A percentile compares a stretch with the other conserved stretches of the same genome.
These are phyloP conservation scores for Xestia rhomboidea DNA, from an alignment of 2,888 invertebrate species.

Conservation along the genomic window DNA sequence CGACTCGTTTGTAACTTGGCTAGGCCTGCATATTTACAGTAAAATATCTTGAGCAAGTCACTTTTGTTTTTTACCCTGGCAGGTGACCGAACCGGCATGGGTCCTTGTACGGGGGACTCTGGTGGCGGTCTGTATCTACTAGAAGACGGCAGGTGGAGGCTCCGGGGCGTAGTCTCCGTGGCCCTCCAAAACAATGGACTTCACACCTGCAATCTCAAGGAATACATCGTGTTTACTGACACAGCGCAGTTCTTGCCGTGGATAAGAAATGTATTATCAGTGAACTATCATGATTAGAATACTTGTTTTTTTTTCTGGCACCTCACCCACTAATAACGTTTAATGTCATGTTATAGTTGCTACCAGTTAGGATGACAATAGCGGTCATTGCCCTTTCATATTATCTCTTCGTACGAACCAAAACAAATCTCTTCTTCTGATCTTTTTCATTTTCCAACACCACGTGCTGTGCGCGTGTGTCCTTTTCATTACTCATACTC, in stretches of 20 bases:
- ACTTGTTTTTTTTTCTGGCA: neutral
- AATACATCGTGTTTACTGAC: constrained; percentile 92
- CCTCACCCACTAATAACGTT: neutral
- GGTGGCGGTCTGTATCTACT: constrained; percentile 89
- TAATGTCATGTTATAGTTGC: neutral
- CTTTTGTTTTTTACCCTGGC: neutral
- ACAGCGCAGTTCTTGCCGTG: constrained; percentile 90
- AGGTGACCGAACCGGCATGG: constrained; percentile 86
- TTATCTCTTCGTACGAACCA: no score
- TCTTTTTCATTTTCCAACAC: no score
- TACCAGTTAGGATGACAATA: no score
- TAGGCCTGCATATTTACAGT: no score
- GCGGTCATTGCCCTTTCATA: no score
- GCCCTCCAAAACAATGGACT: constrained; percentile 81
- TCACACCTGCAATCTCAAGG: constrained; percentile 89
- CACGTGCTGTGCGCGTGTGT: no score
- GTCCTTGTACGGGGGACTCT: constrained; percentile 91
- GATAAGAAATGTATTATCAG: constrained; percentile 81
- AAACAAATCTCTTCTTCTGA: no score
- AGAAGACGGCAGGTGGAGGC: constrained; percentile 83
- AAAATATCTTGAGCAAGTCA: no score
- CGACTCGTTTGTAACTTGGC: no score
- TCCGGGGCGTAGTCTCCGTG: constrained; percentile 87
- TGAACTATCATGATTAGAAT: constrained; percentile 39
- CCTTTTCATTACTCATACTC: no score